phyloP scores from a whole-genome alignment of 2,797 vertebrate species.

The Chromis chromis region DNA sequence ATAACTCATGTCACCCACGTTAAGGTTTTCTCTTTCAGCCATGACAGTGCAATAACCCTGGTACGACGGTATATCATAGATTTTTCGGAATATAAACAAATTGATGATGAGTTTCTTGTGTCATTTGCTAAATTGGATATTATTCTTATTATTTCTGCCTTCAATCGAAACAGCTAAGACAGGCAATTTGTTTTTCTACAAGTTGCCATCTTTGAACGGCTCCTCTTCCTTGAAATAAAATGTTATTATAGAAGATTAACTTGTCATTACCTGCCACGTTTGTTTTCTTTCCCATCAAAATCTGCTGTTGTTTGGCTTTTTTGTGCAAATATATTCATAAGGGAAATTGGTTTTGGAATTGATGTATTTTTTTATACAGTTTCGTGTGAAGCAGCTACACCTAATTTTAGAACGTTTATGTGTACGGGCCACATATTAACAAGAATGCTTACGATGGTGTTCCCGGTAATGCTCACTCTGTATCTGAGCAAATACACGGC shows the following conservation, averaged over 20 bases:
- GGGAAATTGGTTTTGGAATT: neutral
- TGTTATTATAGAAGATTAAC: constrained; percentile 2
- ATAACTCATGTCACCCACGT: constrained; percentile 1
- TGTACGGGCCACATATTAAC: neutral
- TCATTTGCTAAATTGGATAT: neutral
- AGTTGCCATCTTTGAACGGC: constrained; percentile 4
- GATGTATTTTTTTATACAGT: neutral
- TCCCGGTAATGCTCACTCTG: neutral
- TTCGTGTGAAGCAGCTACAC: constrained; percentile 8
- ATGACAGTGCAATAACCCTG: constrained; percentile 1
- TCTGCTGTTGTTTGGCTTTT: neutral
- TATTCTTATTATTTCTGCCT: neutral
- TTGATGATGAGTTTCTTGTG: neutral
- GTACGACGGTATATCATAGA: neutral
- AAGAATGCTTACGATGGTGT: constrained; percentile 7
- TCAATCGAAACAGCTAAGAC: constrained; percentile 1
- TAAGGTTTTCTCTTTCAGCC: constrained; percentile 10
- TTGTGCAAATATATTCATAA: neutral
- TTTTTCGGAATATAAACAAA: neutral
- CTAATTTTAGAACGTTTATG: neutral
- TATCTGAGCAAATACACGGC: neutral
- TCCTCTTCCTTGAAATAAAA: neutral
- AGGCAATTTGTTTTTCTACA: constrained; percentile 8
- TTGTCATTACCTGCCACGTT: neutral
- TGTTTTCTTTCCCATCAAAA: neutral